Conservation (phyloP, 92 coral and sea anemone species). For the Epizoanthus fatuus region DNA sequence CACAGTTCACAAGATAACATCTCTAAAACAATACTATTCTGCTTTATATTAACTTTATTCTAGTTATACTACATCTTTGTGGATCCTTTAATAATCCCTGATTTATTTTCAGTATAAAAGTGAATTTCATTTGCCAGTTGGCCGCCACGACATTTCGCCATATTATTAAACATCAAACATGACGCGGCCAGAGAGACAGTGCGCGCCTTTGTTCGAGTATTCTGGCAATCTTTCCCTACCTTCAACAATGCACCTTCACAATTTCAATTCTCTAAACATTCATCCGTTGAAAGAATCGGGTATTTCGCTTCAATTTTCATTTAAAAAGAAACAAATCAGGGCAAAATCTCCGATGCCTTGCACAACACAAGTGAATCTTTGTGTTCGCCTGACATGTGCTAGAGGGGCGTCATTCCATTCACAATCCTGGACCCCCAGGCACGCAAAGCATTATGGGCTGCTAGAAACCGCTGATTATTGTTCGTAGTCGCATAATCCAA, state of each 20-base stretch:
- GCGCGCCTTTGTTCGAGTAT: neutral
- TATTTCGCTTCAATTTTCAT: neutral
- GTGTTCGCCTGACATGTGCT: conserved; percentile 1
- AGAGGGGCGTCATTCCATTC: conserved; percentile 50
- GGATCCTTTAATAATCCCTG: neutral
- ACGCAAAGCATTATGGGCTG: conserved; percentile 33
- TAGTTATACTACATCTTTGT: neutral
- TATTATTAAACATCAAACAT: no score
- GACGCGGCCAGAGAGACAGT: neutral
- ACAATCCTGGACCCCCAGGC: conserved; percentile 13
- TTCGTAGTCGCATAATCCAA: conserved; percentile 24
- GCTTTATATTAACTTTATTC: neutral
- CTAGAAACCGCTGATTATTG: neutral
- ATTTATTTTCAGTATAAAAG: neutral
- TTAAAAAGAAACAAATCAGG: neutral
- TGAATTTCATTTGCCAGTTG: neutral
- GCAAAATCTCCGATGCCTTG: neutral
- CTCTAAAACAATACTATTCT: neutral
- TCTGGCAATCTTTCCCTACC: conserved; percentile 29
- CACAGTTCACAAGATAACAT: neutral
- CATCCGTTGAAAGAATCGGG: neutral
- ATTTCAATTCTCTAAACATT: conserved; percentile 18
- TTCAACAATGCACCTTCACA: conserved; percentile 17
- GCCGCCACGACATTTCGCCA: neutral
- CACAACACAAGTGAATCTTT: neutral